Percentiles rank a stretch among this genome's conserved stretches.
phyloP scores from a whole-genome alignment of 1,140 invertebrate species.

The Thrips palmi region DNA sequence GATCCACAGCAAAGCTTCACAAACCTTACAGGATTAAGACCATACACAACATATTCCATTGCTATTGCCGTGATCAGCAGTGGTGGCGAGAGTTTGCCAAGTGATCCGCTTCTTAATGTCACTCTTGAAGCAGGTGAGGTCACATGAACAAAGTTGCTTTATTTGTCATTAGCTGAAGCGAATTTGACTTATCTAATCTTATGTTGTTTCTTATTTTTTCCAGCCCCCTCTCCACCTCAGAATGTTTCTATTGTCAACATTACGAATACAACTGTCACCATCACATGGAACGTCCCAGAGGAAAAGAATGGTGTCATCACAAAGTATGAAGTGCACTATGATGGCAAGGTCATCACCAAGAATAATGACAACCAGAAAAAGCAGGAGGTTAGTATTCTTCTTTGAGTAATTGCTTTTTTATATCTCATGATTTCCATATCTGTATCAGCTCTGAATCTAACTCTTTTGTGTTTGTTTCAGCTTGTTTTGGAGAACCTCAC shows the following conservation, averaged over 20 bases:
- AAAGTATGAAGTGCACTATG: conserved; percentile 44
- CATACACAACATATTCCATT: conserved; percentile 62
- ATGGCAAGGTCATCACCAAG: conserved; percentile 15
- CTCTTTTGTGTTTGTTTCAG: conserved; percentile 11
- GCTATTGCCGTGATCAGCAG: conserved; percentile 51
- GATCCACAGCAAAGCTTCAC: no score
- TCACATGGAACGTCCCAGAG: conserved; percentile 47
- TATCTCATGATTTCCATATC: conserved; percentile 2
- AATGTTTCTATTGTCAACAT: conserved; percentile 37
- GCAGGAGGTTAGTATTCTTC: no score
- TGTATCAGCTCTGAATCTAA: not conserved
- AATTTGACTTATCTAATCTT: conserved; percentile 1
- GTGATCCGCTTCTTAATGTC: conserved; percentile 41
- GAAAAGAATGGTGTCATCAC: conserved; percentile 53
- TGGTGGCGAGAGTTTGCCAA: conserved; percentile 46
- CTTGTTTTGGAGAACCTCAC: conserved; percentile 20
- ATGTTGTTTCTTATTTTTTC: conserved; percentile 11
- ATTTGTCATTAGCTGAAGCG: conserved; percentile 1
- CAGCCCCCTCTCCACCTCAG: conserved; percentile 29
- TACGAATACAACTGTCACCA: conserved; percentile 39
- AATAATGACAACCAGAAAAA: no score
- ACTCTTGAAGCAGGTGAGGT: conserved; percentile 50
- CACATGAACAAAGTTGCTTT: not conserved
- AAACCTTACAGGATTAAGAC: conserved; percentile 32
- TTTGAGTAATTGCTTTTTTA: no score